Evolutionary conservation across 37 sponge, comb jelly and placozoan species (phyloP), one percentile per base, ranked within the genome.

Genomic region (Axinella damicornis): DNA sequence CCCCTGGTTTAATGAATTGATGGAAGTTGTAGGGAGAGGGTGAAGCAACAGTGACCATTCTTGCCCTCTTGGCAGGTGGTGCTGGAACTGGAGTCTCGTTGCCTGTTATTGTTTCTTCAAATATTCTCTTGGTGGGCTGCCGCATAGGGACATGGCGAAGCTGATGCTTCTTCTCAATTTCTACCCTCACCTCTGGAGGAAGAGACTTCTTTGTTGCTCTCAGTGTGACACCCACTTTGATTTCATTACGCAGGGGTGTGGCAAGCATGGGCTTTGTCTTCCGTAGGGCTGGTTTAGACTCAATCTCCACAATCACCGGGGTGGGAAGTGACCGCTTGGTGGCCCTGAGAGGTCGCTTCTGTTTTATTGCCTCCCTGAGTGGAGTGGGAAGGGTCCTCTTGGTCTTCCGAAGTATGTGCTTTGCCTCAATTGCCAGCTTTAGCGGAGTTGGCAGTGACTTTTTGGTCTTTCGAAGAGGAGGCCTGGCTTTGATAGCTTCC

Each of bases 141-240:
- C 30, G 2, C 20, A 22, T n/a, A 33, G 68, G 62, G 22, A 34
- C 40, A 36, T 76, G 73, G 71, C 80, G 62, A 11, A 92, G 57
- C 0, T 15, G 28, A 40, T 57, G 57, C 53, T 81, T 56, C 2
- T 27, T 24, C 59, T 91, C 64, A 68, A 94, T 85, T 25, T 67
- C 85, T 37, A 84, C 37, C 25, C 83, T 52, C 16, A 94, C 78
- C 52, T 89, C 89, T 25, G 83, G 88, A 20, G 91, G 78, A 73
- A 91, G 41, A 0, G 69, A 30, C 30, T 65, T 80, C 71, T 71
- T 85, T 56, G 90, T 85, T 34, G 57, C 19, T 5, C 80, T 63
- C 32, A 84, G 67, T 35, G 6, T 57, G 59, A 38, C 21, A 39
- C 68, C 59, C 34, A 74, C 32, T 78, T 76, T 30, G 56, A 92